Conservation (phyloP, 2,113 vertebrate genomes). For the Tylochromis polylepis region DNA sequence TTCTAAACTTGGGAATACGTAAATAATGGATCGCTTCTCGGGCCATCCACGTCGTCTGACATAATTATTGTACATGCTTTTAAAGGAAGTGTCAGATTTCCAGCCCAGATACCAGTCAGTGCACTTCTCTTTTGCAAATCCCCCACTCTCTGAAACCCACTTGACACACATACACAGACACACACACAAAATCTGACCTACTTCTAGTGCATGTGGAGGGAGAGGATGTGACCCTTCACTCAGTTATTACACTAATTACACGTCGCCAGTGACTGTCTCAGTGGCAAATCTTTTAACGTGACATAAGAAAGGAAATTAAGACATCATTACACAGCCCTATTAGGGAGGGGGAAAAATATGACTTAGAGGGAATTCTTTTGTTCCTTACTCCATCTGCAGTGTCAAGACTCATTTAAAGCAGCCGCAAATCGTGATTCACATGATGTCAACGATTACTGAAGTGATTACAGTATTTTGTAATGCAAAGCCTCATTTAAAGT, state of each 20-base stretch:
- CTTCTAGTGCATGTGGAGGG: conserved; percentile 28
- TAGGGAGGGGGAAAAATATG: neutral
- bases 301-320: conserved; percentile 51
- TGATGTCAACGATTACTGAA: conserved; percentile 20
- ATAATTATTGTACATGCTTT: conserved; percentile 58
- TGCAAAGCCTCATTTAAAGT: conserved; percentile 33
- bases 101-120: conserved; percentile 47
- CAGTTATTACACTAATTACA: conserved; percentile 70
- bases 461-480: conserved; percentile 25
- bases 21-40: conserved; percentile 66
- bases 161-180: conserved; percentile 22
- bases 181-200: conserved; percentile 47
- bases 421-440: neutral
- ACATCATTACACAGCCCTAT: conserved; percentile 7
- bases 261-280: conserved; percentile 15
- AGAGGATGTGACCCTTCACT: conserved; percentile 53
- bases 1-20: conserved; percentile 62
- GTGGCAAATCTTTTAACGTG: conserved; percentile 41
- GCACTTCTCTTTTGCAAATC: conserved; percentile 26
- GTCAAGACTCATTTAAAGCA: conserved; percentile 12
- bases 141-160: conserved; percentile 16
- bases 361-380: neutral
- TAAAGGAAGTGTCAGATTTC: conserved; percentile 54
- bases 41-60: conserved; percentile 57
- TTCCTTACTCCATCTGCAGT: neutral